Evolutionary conservation across 1,140 invertebrate species (phyloP).

Genomic region (Drosophila takahashii): DNA sequence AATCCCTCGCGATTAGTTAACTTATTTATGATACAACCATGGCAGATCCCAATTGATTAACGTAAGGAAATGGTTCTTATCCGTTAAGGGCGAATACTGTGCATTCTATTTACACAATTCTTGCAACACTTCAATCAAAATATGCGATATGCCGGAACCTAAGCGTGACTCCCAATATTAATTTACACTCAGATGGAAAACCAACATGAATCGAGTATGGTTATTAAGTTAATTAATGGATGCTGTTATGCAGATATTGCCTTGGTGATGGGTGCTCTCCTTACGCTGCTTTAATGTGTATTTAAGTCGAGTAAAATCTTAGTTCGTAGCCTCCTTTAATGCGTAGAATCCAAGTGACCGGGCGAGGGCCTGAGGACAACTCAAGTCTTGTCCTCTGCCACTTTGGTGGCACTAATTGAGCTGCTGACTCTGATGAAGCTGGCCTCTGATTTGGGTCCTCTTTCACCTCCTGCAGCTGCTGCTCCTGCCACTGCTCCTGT

Average conservation of each 20-base stretch:
- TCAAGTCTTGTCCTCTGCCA: conserved; percentile 77
- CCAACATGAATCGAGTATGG: conserved; percentile 9
- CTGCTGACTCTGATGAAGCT: conserved; percentile 36
- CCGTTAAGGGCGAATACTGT: conserved; percentile 22
- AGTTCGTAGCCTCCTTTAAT: conserved; percentile 23
- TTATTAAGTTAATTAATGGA: conserved; percentile 1
- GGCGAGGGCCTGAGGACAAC: conserved; percentile 9
- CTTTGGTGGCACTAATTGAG: conserved; percentile 79
- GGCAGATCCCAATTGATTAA: conserved; percentile 21
- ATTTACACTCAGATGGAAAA: conserved; percentile 31
- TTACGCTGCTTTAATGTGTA: conserved; percentile 11
- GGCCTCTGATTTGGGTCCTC: conserved; percentile 22
- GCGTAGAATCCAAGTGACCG: conserved; percentile 14
- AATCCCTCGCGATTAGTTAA: conserved; percentile 5
- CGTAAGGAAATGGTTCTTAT: conserved; percentile 5
- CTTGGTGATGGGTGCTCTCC: conserved; percentile 12
- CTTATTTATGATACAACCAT: conserved; percentile 45
- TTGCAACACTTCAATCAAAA: conserved; percentile 16
- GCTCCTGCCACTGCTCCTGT: not conserved
- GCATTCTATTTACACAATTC: conserved; percentile 57
- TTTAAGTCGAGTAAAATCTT: conserved; percentile 41
- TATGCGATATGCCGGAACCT: conserved; percentile 36
- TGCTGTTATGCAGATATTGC: conserved; percentile 6
- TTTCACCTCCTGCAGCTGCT: conserved; percentile 4
- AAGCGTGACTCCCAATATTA: conserved; percentile 22